A percentile compares a stretch with the other conserved stretches of the same genome.
Conservation (phyloP, 2,888 invertebrate genomes). For the Crossocerus cetratus region DNA sequence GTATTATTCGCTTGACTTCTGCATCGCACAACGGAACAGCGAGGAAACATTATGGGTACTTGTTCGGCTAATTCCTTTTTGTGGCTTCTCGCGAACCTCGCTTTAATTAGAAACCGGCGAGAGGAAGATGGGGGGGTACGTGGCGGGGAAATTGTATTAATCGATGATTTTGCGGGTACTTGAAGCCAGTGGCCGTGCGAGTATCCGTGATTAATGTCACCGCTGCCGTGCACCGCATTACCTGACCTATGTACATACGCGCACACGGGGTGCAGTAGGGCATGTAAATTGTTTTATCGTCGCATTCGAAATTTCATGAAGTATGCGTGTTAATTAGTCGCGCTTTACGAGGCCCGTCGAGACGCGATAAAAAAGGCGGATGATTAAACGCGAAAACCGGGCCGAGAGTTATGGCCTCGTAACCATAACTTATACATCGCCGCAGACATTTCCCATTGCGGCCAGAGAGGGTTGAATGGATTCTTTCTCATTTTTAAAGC, state of each 20-base stretch:
- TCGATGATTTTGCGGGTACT: not conserved
- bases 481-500: no score
- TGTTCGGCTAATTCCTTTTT: not conserved
- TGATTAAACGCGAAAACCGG: conserved; percentile 19
- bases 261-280: not conserved
- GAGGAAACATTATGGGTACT: not conserved
- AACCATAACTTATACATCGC: no score
- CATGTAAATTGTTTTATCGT: conserved; percentile 53
- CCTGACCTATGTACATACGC: not conserved
- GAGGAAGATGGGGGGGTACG: no score
- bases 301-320: conserved; percentile 32
- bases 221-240: not conserved
- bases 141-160: not conserved
- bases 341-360: conserved; percentile 43
- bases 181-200: not conserved
- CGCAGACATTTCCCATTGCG: no score
- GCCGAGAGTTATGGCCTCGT: not conserved
- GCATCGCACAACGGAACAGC: no score
- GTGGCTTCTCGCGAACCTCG: not conserved
- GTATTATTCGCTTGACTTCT: no score
- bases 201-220: not conserved
- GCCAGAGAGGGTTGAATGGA: no score
- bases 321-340: conserved; percentile 55
- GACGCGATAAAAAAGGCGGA: conserved; percentile 11
- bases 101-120: not conserved